These are phyloP conservation scores for Zosterops hypoxanthus DNA, from an alignment of 2,113 vertebrate genomes.

Conservation along the genomic window DNA sequence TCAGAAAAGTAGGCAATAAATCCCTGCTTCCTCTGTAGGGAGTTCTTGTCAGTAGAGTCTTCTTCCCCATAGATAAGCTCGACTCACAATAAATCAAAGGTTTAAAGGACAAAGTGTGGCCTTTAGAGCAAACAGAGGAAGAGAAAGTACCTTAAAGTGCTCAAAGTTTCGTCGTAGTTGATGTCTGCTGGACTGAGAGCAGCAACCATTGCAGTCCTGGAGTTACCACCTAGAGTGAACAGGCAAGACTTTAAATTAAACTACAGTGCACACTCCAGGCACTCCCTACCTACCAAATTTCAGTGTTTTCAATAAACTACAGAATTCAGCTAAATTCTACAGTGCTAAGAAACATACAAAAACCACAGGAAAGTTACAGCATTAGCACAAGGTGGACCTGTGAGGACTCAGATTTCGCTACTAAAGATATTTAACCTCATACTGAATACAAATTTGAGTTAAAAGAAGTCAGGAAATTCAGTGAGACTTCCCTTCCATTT, in stretches of 20 bases:
- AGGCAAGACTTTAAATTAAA: not conserved
- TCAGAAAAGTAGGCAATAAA: not conserved
- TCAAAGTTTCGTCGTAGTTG: constrained; percentile 99
- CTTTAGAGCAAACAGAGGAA: not conserved
- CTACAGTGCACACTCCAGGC: not conserved
- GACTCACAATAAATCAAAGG: not conserved
- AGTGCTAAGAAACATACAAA: not conserved
- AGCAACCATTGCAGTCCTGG: constrained; percentile 97
- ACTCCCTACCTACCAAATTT: not conserved
- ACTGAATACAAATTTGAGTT: not conserved
- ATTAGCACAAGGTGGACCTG: not conserved
- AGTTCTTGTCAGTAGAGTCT: not conserved
- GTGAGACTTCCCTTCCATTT: not conserved
- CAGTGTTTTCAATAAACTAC: not conserved
- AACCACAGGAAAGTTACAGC: not conserved
- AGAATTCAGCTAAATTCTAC: not conserved
- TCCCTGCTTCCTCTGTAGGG: not conserved
- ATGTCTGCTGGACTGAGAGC: constrained; percentile 98
- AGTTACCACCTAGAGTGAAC: constrained; percentile 84
- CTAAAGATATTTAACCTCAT: not conserved
- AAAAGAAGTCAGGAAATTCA: not conserved
- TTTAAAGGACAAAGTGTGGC: not conserved
- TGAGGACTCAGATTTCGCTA: not conserved
- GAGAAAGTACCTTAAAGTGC: constrained; percentile 89
- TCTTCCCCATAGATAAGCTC: not conserved